These are phyloP conservation scores for Sebastolobus altivelis DNA, from an alignment of 2,797 vertebrate species.

Conservation along the genomic window DNA sequence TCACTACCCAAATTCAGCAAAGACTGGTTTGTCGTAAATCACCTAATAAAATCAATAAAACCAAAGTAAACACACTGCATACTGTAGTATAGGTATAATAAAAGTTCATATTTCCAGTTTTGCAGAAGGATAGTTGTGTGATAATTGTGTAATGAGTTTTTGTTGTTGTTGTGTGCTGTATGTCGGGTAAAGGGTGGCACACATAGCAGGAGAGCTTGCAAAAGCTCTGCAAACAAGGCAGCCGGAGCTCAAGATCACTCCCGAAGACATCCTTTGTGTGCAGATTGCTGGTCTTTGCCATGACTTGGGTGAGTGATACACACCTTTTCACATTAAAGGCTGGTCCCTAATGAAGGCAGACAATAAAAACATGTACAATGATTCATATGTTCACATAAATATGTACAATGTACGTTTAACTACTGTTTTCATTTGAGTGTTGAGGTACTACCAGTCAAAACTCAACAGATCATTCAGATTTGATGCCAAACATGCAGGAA, in stretches of 20 bases:
- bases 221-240: slow-evolving; percentile 83
- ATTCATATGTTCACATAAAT: too few relatives aligned
- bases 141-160: not conserved
- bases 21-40: not conserved
- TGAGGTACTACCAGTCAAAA: too few relatives aligned
- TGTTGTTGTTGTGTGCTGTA: not conserved
- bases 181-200: slow-evolving; percentile 78
- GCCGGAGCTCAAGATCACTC: slow-evolving; percentile 84
- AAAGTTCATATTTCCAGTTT: not conserved
- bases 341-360: not conserved
- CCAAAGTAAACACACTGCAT: not conserved
- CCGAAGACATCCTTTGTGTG: slow-evolving; percentile 92
- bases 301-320: slow-evolving; percentile 87
- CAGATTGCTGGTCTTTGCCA: slow-evolving; percentile 95
- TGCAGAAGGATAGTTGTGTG: not conserved
- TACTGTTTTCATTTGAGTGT: too few relatives aligned
- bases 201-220: slow-evolving; percentile 89
- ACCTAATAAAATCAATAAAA: not conserved
- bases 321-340: not conserved
- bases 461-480: too few relatives aligned
- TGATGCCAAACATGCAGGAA: too few relatives aligned
- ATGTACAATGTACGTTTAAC: too few relatives aligned
- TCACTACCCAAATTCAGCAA: not conserved
- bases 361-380: too few relatives aligned
- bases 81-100: too few relatives aligned